Conservation (phyloP, 2,113 vertebrate species). For the Tachycineta bicolor region DNA sequence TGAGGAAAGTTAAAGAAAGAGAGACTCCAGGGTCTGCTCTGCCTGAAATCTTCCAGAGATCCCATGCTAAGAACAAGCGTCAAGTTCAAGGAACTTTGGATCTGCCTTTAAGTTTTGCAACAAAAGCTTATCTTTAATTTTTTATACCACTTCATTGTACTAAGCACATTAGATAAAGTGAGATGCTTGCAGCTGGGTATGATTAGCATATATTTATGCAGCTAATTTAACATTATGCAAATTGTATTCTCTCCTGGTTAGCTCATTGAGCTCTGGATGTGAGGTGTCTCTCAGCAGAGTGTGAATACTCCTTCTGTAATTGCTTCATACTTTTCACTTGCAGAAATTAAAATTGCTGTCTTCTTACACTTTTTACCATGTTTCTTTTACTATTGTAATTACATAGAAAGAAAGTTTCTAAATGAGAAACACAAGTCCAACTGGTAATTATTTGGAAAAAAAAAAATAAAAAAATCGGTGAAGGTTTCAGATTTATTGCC, state of each 20-base stretch:
- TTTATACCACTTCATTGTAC: not conserved
- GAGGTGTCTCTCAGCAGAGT: not conserved
- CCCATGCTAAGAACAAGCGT: not conserved
- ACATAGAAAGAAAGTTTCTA: not conserved
- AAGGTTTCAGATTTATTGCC: not conserved
- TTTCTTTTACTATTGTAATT: not conserved
- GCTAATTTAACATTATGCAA: not conserved
- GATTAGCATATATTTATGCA: not conserved
- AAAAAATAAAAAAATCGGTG: not conserved
- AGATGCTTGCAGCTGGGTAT: not conserved
- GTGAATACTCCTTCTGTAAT: not conserved
- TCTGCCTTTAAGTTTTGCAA: not conserved
- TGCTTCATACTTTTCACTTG: not conserved
- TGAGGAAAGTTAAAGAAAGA: not conserved
- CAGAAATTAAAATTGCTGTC: not conserved
- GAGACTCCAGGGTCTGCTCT: not conserved
- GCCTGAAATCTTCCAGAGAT: not conserved
- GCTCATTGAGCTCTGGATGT: not conserved
- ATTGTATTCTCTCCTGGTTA: not conserved
- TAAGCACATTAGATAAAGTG: not conserved
- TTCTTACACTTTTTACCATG: not conserved
- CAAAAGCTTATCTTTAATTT: not conserved
- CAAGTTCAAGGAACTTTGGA: not conserved
- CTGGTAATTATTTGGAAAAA: not conserved
- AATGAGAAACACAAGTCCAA: not conserved